Evolutionary conservation across 1,140 invertebrate genomes (phyloP), one percentile per base, ranked within the genome.

Genomic region (Homarus americanus): DNA sequence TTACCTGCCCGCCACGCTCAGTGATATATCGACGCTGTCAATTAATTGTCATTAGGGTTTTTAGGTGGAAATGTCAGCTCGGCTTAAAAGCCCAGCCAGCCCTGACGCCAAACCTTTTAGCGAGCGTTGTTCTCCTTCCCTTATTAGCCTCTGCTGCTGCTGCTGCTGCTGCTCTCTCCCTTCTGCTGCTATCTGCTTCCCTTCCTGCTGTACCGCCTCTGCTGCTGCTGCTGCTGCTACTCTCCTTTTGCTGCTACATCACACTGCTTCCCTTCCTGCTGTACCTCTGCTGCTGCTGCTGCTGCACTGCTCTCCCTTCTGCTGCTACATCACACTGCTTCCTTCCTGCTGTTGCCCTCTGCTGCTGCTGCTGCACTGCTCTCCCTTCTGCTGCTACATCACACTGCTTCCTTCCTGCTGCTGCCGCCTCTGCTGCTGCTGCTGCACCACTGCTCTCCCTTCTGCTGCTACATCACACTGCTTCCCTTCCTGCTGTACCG

Each of bases 21-120:
- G 80, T 90, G 87, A 90, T 90, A 90, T 90, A 90, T 90, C 87
- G 80, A 76, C 0, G 80, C 82, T 90, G 87, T 90, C 87, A 90
- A 90, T 90, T 90, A 90, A 83, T 84, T 90, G 87, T 90, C 80
- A 90, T 90, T 90, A 83, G 72, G 36, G 87, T 90, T 90, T 89
- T 90, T 84, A 83, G 72, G 87, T 83, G 69, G 87, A 90, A 78
- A 90, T 83, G 87, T 90, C 87, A 90, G 80, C 66, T 83, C 41
- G 72, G 20, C 80, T 90, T 90, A 90, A 90, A 90, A 90, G 87
- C 87, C 80, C 34, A 41, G 40, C 79, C 69, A 90, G 80, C 80
- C 80, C 28, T 63, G 87, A 84, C 69, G 87, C 69, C 80, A 53
- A 90, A 32, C 69, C 87, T 90, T 90, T 90, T 90, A 90, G 82